Percentiles rank a stretch among this genome's conserved stretches.
phyloP scores from a whole-genome alignment of 2,113 vertebrate species.

The Bucco capensis region DNA sequence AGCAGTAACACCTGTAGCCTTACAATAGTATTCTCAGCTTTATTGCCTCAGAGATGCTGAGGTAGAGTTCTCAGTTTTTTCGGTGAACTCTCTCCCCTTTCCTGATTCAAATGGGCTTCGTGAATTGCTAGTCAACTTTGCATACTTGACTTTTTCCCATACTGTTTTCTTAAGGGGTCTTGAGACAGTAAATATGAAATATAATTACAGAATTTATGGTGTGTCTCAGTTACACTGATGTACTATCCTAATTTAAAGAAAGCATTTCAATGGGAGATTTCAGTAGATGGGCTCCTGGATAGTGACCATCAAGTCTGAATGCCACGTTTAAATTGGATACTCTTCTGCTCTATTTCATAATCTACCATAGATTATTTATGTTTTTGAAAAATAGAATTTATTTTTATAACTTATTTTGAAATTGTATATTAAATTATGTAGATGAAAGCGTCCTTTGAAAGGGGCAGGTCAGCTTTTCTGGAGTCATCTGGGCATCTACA shows the following conservation, averaged over 20 bases:
- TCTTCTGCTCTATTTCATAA: slow-evolving; percentile 20
- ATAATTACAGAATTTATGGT: neutral
- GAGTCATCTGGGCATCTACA: neutral
- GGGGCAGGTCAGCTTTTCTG: neutral
- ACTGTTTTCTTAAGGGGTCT: neutral
- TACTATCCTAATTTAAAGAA: neutral
- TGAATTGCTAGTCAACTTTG: neutral
- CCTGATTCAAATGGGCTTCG: neutral
- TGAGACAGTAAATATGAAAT: neutral
- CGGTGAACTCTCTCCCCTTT: neutral
- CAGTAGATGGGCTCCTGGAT: neutral
- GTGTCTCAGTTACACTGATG: neutral
- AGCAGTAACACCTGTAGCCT: neutral
- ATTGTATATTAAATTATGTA: neutral
- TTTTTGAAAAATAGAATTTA: slow-evolving; percentile 19
- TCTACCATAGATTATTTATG: slow-evolving; percentile 6
- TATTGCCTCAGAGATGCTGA: neutral
- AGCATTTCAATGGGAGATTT: neutral
- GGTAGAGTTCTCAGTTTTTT: neutral
- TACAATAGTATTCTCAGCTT: neutral
- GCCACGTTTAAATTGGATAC: neutral
- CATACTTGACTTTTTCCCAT: neutral
- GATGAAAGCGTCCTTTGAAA: neutral
- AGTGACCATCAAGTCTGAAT: neutral
- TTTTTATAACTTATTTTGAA: slow-evolving; percentile 10